phyloP scores from a whole-genome alignment of 2,113 vertebrate species.

The Alouatta palliata region DNA sequence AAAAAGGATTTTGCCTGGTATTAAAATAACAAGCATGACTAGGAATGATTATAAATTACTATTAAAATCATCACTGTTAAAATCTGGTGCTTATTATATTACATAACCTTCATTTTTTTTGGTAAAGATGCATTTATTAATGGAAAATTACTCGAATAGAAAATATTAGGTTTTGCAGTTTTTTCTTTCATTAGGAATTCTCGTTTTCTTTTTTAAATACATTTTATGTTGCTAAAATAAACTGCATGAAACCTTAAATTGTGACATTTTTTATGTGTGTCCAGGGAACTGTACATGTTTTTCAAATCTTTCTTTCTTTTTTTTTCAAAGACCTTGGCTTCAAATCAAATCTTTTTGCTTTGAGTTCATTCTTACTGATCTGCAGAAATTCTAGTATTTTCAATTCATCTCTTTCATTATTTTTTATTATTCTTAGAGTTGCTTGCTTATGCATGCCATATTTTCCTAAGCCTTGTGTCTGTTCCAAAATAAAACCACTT shows the following conservation, averaged over 20 bases:
- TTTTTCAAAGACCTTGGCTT: too few relatives aligned
- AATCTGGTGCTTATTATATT: not conserved
- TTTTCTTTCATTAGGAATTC: constrained; percentile 3
- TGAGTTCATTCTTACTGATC: not conserved
- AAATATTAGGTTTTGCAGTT: not conserved
- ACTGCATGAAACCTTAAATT: not conserved
- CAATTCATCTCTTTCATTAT: not conserved
- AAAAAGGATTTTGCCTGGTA: not conserved
- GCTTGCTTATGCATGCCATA: not conserved
- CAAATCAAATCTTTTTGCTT: not conserved
- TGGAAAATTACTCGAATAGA: not conserved
- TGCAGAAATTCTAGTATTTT: not conserved
- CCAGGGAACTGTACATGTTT: not conserved
- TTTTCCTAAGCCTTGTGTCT: not conserved
- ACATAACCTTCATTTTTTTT: not conserved
- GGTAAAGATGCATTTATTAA: not conserved
- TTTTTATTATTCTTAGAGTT: not conserved
- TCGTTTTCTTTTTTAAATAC: not conserved
- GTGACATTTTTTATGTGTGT: not conserved
- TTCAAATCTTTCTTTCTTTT: not conserved
- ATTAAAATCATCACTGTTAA: not conserved
- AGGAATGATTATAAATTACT: not conserved
- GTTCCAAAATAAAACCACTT: not conserved
- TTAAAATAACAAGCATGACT: not conserved
- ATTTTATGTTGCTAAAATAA: constrained; percentile 7